Evolutionary conservation across 2,113 vertebrate genomes (phyloP), one percentile per base, ranked within the genome.

Genomic region (Corythaeola cristata): DNA sequence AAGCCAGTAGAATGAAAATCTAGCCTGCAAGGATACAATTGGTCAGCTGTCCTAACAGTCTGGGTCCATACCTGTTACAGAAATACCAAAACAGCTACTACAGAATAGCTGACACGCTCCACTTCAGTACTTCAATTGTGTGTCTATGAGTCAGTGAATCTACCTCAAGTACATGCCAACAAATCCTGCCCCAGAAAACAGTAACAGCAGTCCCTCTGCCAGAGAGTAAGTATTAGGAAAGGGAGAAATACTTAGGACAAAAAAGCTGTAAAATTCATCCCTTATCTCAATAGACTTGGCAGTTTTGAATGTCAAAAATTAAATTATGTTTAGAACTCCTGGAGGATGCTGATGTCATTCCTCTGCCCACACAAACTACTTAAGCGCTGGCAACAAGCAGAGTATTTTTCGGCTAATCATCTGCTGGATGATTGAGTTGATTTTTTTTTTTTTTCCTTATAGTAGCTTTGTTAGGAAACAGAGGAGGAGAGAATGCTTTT

Each of bases 381-480:
- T 39, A 55, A 84, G 63, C 8, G 8, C 79, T 90, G 85, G 18
- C 72, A 90, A 59, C 27, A 80, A 77, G 88, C n/a, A 13, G 26
- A 68, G 39, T 47, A 56, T 21, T 77, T 90, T 75, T 86, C 90
- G 52, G 21, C 74, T 84, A 80, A 77, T 68, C 47, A 81, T 88
- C 84, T 88, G 49, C 66, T 93, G 60, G 39, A 68, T 69, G 68
- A 90, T 8, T 35, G 22, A 35, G 59, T 44, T 88, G 67, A 2
- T 85, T 22, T 58, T 67, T 68, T 22, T 32, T 71, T 71, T 89
- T 68, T 37, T n/a, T 6, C 56, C n/a, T 75, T 50, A 56, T 13
- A 75, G 52, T 55, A 75, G 30, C 44, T 94, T 89, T 93, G 44
- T 85, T 64, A 67, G 60, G 59, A 85, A 85, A 73, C 32, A 67